A percentile compares a stretch with the other conserved stretches of the same genome.
These are phyloP conservation scores for Haemorhous mexicanus DNA, from an alignment of 2,113 vertebrate species.

Conservation along the genomic window DNA sequence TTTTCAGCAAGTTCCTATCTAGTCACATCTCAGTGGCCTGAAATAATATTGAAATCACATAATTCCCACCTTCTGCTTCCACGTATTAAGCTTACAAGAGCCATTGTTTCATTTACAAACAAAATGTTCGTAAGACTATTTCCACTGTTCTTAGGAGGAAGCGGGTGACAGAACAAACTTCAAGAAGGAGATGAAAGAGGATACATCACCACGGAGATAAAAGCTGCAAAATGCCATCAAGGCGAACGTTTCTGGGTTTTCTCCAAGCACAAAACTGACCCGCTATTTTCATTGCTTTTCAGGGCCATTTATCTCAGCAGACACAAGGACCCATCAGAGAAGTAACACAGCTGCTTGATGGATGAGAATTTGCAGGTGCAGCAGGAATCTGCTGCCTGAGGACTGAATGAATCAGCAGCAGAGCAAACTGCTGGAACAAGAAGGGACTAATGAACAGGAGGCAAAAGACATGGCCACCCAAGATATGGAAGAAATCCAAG, in stretches of 20 bases:
- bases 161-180: slow-evolving; percentile 10
- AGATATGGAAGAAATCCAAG: neutral
- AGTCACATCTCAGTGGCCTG: neutral
- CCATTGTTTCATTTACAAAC: neutral
- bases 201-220: slow-evolving; percentile 10
- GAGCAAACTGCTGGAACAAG: neutral
- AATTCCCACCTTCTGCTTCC: neutral
- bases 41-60: neutral
- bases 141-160: neutral
- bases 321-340: slow-evolving; percentile 32
- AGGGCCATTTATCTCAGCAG: slow-evolving; percentile 49
- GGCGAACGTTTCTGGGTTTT: neutral
- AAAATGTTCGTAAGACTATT: neutral
- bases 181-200: slow-evolving; percentile 35
- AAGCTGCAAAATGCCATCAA: slow-evolving; percentile 10
- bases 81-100: neutral
- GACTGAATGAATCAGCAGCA: slow-evolving; percentile 12
- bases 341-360: neutral
- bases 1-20: neutral
- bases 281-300: slow-evolving; percentile 54
- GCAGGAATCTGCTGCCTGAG: slow-evolving; percentile 33
- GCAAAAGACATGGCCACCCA: neutral
- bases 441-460: neutral
- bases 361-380: slow-evolving; percentile 31
- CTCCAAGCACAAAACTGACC: slow-evolving; percentile 20